Base-by-base conservation (phyloP, 2,888 invertebrate genomes). In the Herminia tarsipennalis region DNA sequence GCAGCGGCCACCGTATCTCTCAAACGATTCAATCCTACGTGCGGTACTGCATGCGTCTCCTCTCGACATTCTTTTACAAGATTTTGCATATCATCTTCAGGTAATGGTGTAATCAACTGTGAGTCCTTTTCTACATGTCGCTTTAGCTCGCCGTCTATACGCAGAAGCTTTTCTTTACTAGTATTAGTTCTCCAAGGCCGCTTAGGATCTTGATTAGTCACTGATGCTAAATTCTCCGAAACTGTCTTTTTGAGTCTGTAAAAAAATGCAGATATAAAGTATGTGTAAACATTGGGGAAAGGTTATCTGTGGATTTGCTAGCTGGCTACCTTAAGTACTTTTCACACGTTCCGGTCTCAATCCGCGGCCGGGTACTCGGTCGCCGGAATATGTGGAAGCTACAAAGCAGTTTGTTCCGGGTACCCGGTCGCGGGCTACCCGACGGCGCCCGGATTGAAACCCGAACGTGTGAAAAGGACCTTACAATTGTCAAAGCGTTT, bases 181-280 rank as follows among this genome's bases (percentile, higher is more conserved):
- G 87, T 77, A 50, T 90, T 71, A 2, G 83, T 88, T 3, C 89
- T 80, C 90, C 90, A 89, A 0, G 88, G 88, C 24, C 84, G 71
- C 40, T 86, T 88, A 0, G 83, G 80, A 48, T 90, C 89, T 2
- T 67, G 33, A 1, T 46, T 61, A 1, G 52, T 51, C 4, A 66
- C 13, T 8, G 24, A 25, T 5, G 24, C 5, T 8, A 6, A n/a
- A 24, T n/a, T 16, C 13, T 25, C 25, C 1, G 25, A 5, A 27
- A 36, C 36, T 17, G 17, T n/a, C 48, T 74, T 78, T 54, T 76
- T 82, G 1, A 48, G 63, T 32, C 88, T 87, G 66, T 6, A 70
- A 73, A 29, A 14, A 22, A 48, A 24, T n/a, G n/a, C n/a, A n/a
- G n/a, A n/a, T n/a, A n/a, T n/a, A n/a, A n/a, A n/a, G n/a, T n/a